A percentile compares a stretch with the other conserved stretches of the same genome.
Conservation (phyloP, 2,113 vertebrate genomes). For the Megaptera novaeangliae region DNA sequence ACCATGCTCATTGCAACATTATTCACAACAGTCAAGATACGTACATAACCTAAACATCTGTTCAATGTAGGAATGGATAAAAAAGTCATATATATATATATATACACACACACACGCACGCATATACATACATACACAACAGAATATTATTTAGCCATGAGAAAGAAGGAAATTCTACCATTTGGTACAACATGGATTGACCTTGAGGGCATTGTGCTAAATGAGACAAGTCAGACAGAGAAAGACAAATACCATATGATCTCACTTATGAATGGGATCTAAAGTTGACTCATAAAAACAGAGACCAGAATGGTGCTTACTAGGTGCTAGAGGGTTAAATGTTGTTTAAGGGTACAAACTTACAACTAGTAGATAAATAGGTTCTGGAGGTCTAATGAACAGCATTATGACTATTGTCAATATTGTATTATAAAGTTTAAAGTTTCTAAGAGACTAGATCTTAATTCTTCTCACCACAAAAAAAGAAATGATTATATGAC, state of each 20-base stretch:
- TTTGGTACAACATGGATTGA: background rate
- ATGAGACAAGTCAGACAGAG: background rate
- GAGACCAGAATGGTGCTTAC: background rate
- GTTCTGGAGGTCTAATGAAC: background rate
- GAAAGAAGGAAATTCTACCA: background rate
- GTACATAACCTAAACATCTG: background rate
- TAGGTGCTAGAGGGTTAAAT: background rate
- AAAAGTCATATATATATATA: background rate
- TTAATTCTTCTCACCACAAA: background rate
- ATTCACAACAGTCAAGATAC: background rate
- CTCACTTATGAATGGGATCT: background rate
- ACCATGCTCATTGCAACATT: background rate
- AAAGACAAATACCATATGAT: background rate
- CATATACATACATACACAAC: background rate
- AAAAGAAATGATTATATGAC: background rate
- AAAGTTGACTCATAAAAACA: background rate
- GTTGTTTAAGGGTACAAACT: background rate
- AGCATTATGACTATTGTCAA: background rate
- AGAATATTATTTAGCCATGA: background rate
- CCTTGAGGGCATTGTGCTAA: background rate
- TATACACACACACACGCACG: accelerated
- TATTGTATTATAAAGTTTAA: background rate
- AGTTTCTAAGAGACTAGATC: background rate
- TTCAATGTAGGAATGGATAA: background rate
- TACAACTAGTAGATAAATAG: background rate